Conservation (phyloP, 2,797 vertebrate species). For the Falco berigora region DNA sequence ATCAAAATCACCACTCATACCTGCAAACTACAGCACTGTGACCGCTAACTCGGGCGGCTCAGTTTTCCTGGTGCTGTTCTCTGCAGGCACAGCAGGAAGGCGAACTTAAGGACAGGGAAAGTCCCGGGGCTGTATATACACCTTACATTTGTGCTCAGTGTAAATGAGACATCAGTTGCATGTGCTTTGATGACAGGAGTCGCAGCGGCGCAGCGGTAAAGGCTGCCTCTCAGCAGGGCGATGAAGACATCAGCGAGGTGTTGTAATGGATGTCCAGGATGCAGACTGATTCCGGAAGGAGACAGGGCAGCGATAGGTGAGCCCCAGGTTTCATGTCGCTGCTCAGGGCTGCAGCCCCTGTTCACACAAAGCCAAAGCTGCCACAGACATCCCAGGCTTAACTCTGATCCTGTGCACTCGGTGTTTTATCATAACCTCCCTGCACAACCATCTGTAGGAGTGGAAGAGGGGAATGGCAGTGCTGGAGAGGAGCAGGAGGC, state of each 20-base stretch:
- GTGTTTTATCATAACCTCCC: not conserved
- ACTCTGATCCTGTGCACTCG: not conserved
- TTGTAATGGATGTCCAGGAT: not conserved
- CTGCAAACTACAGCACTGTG: rapidly evolving
- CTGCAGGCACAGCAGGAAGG: not conserved
- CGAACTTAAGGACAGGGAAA: not conserved
- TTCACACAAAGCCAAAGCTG: not conserved
- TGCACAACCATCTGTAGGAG: not conserved
- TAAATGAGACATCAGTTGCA: slow-evolving; percentile 13
- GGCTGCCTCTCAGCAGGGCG: not conserved
- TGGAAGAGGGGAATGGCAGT: not conserved
- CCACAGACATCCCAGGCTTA: not conserved
- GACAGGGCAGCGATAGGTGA: not conserved
- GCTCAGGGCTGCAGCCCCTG: not conserved
- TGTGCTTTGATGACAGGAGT: not conserved
- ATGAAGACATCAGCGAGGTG: not conserved
- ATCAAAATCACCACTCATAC: not conserved
- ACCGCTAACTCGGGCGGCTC: not conserved
- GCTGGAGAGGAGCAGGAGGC: not conserved
- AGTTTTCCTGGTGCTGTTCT: not conserved
- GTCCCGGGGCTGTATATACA: not conserved
- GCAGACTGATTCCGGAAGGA: not conserved
- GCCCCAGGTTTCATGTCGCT: not conserved
- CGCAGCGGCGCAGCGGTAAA: not conserved
- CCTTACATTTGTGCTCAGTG: not conserved